These are phyloP conservation scores for Dinomys branickii DNA, from an alignment of 2,113 vertebrate genomes.

Conservation along the genomic window DNA sequence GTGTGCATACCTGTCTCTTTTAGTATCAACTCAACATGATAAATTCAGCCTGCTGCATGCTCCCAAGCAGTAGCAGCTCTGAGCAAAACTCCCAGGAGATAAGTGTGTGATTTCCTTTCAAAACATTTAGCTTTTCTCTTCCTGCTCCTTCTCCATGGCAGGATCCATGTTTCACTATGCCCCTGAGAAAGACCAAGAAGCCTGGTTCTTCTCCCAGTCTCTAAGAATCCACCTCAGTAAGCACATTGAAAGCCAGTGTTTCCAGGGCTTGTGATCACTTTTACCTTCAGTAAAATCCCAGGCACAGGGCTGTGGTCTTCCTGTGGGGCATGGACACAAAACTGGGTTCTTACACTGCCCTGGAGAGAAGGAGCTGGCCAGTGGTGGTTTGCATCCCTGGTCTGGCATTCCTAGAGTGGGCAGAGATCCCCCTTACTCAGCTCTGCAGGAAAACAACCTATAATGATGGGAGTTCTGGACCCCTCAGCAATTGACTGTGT, in stretches of 20 bases:
- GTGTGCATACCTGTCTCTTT: neutral
- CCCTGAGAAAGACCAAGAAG: neutral
- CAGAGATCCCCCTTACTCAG: neutral
- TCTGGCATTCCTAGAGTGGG: neutral
- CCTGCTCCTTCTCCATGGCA: neutral
- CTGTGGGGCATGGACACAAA: neutral
- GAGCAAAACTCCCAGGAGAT: neutral
- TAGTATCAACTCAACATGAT: neutral
- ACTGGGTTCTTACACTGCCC: neutral
- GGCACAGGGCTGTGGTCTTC: neutral
- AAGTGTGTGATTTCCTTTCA: neutral
- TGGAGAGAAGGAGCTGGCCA: neutral
- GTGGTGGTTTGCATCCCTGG: fast-evolving
- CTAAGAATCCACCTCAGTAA: fast-evolving
- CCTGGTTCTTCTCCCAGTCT: fast-evolving
- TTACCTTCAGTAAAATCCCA: neutral
- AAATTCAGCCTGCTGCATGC: fast-evolving
- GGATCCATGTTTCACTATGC: fast-evolving
- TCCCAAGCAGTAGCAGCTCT: neutral
- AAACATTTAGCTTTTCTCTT: neutral
- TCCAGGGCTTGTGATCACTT: neutral
- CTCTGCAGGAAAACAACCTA: neutral
- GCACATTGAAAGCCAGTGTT: neutral
- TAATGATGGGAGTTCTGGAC: neutral
- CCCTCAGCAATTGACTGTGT: neutral